Conservation (phyloP, 2,113 vertebrate genomes). For the Lipophrys pholis region DNA sequence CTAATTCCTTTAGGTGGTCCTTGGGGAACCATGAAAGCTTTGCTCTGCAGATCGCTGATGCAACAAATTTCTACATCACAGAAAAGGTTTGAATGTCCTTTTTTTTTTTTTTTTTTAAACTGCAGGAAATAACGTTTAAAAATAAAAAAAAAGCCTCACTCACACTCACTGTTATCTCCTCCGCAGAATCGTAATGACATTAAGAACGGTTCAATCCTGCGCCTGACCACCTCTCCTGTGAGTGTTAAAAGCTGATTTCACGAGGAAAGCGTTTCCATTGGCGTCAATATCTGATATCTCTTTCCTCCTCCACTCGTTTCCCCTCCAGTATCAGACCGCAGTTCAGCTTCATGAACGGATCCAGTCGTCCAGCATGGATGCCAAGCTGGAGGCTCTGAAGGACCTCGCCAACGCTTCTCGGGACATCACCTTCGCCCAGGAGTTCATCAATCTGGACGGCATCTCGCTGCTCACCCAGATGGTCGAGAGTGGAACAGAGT, state of each 20-base stretch:
- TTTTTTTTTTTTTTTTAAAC: not conserved
- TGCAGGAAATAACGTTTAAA: too few relatives aligned
- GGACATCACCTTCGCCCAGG: slow-evolving; percentile 96
- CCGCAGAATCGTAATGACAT: slow-evolving; percentile 97
- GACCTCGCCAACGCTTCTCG: slow-evolving; percentile 93
- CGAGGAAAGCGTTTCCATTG: not conserved
- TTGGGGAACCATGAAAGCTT: slow-evolving; percentile 91
- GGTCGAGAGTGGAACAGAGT: slow-evolving; percentile 99
- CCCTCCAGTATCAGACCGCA: slow-evolving; percentile 89
- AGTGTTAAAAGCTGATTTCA: slow-evolving; percentile 70
- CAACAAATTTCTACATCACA: slow-evolving; percentile 96
- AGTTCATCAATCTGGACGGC: slow-evolving; percentile 98
- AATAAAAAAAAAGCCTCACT: too few relatives aligned
- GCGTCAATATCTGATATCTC: not conserved
- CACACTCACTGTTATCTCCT: slow-evolving; percentile 47
- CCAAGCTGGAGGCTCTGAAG: slow-evolving; percentile 95
- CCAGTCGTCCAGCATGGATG: slow-evolving; percentile 97
- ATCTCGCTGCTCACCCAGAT: slow-evolving; percentile 96
- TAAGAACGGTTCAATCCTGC: slow-evolving; percentile 97
- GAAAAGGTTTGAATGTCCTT: slow-evolving; percentile 89
- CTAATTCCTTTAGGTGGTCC: slow-evolving; percentile 88
- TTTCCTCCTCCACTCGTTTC: not conserved
- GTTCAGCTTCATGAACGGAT: slow-evolving; percentile 93
- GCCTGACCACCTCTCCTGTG: slow-evolving; percentile 94
- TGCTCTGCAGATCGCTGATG: slow-evolving; percentile 94